phyloP scores from a whole-genome alignment of 2,888 invertebrate species.

The Synergus japonicus region DNA sequence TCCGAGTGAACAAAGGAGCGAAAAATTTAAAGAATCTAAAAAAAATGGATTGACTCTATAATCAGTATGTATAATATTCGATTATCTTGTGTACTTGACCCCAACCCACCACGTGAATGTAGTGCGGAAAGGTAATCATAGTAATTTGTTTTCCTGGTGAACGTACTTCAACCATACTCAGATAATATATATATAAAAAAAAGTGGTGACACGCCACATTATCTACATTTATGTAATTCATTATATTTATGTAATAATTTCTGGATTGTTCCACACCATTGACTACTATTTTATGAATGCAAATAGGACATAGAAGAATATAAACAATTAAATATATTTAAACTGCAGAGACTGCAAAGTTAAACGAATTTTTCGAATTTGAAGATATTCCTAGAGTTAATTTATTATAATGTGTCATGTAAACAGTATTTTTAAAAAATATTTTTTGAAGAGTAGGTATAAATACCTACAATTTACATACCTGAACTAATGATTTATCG shows the following conservation, averaged over 20 bases:
- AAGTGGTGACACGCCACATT: not conserved
- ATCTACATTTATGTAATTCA: not conserved
- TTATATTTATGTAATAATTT: not conserved
- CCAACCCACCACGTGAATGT: constrained; percentile 10
- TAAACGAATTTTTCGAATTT: too few relatives aligned
- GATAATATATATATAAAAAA: too few relatives aligned
- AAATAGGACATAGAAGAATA: not conserved
- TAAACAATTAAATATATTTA: not conserved
- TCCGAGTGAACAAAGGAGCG: constrained; percentile 42
- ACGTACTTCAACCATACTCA: constrained; percentile 12
- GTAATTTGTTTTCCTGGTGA: constrained; percentile 51
- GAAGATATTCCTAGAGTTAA: too few relatives aligned
- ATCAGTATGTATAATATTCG: too few relatives aligned
- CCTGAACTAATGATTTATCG: not conserved
- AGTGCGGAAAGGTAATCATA: constrained; percentile 51
- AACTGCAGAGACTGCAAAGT: too few relatives aligned
- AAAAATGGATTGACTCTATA: not conserved
- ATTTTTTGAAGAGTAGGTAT: not conserved
- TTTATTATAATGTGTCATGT: not conserved
- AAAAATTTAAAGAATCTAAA: constrained; percentile 21
- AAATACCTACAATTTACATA: not conserved
- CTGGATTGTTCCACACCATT: not conserved
- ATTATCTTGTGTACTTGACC: constrained; percentile 42
- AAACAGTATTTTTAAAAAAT: not conserved
- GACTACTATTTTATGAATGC: not conserved